Evolutionary conservation across 1,140 invertebrate species (phyloP), one percentile per base, ranked within the genome.

Genomic region (Papilio helenus): DNA sequence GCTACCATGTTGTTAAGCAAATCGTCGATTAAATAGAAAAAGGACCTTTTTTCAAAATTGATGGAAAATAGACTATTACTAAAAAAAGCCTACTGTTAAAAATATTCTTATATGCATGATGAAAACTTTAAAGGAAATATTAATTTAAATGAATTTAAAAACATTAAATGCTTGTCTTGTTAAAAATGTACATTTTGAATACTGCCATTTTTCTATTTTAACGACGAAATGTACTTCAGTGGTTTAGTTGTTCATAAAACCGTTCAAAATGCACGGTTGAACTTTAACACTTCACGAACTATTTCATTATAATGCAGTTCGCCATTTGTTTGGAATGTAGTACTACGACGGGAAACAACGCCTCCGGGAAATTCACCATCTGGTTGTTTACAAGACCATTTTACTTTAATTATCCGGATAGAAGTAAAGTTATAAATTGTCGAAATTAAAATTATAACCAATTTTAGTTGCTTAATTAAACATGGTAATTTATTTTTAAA

Each of bases 351-450:
- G 58, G 58, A 61, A 61, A 26, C 58, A 26, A 26, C 58, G 23
- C 58, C 58, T 61, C 58, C 58, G 58, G 58, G 58, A 61, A 61
- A 61, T 61, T 26, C 20, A 61, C 10, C 23, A 26, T 61, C 58
- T 61, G 14, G 1, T 14, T 61, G 58, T 55, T 55, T 20, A n/a
- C 9, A 55, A 26, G 20, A 58, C 9, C 20, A 58, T 58, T 58
- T 58, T 18, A 58, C n/a, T 58, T 58, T 58, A 18, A 58, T 58
- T 58, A 5, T 58, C 23, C 7, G n/a, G n/a, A n/a, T 20, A 8
- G 0, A 55, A 55, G 18, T n/a, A 2, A 5, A 46, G 12, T 1
- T 46, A 3, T 14, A 46, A 46, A 46, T 46, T 46, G 10, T 16
- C 44, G 10, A 16, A 46, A 16, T 14, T 46, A 46, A 46, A 16